A percentile compares a stretch with the other conserved stretches of the same genome.
Evolutionary conservation across 2,888 invertebrate genomes (phyloP).

Genomic region (Mactromeris polynyma): DNA sequence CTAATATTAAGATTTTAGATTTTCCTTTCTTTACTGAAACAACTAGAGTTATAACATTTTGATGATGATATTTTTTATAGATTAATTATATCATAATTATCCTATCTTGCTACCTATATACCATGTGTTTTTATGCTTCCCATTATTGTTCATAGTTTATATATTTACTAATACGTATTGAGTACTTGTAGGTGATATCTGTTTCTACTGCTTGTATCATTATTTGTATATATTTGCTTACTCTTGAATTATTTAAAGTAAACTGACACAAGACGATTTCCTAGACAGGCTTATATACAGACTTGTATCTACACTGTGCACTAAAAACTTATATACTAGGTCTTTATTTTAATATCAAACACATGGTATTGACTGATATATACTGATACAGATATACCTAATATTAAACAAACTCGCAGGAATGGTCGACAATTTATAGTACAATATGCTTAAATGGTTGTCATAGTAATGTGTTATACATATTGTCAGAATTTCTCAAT

Average conservation of each 20-base stretch:
- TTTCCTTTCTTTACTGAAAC: no score
- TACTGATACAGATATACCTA: no score
- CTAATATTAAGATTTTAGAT: no score
- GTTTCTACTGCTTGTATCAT: background rate
- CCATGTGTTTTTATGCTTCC: background rate
- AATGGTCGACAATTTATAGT: background rate
- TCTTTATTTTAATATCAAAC: background rate
- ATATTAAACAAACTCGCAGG: background rate
- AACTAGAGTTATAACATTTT: no score
- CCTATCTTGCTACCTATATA: background rate
- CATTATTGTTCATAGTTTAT: conserved; percentile 1
- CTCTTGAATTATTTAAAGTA: conserved; percentile 1
- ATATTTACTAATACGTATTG: conserved; percentile 5
- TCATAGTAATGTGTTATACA: background rate
- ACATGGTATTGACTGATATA: no score
- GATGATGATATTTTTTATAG: no score
- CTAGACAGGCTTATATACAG: background rate
- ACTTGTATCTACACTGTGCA: background rate
- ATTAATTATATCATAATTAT: no score
- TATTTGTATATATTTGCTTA: conserved; percentile 21
- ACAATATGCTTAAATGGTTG: background rate
- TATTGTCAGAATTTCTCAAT: background rate
- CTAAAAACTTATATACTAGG: background rate
- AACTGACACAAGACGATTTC: background rate
- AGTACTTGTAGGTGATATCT: background rate